Conservation (phyloP, 2,113 vertebrate species). For the Arothron firmamentum region DNA sequence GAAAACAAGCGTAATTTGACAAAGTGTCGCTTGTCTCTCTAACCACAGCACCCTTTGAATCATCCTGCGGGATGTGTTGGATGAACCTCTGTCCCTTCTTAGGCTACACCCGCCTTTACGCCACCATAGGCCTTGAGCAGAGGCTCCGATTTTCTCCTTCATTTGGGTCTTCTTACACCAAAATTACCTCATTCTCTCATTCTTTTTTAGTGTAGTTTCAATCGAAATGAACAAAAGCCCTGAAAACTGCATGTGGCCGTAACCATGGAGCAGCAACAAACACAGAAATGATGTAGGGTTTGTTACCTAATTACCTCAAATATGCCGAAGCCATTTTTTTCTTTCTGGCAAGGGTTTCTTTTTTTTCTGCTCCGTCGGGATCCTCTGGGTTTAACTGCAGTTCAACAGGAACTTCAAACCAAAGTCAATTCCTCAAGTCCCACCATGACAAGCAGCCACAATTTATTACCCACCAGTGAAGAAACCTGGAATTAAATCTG, state of each 20-base stretch:
- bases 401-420: conserved; percentile 45
- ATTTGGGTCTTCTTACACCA: not conserved
- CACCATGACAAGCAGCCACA: conserved; percentile 52
- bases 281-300: conserved; percentile 26
- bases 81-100: no score
- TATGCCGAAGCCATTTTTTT: conserved; percentile 18
- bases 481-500: conserved; percentile 47
- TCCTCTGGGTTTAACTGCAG: conserved; percentile 30
- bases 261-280: conserved; percentile 24
- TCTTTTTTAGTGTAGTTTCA: not conserved
- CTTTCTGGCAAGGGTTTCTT: conserved; percentile 18
- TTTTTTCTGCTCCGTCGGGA: conserved; percentile 21
- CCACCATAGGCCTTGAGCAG: no score
- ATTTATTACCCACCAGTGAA: conserved; percentile 56
- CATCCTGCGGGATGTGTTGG: no score
- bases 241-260: conserved; percentile 1
- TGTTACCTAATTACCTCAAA: conserved; percentile 33
- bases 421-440: conserved; percentile 45
- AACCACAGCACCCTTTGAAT: no score
- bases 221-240: not conserved
- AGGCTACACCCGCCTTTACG: no score
- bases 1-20: no score
- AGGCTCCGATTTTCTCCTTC: no score
- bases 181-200: not conserved
- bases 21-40: no score